Base-by-base conservation (phyloP, 2,113 vertebrate species). In the Suncus etruscus region DNA sequence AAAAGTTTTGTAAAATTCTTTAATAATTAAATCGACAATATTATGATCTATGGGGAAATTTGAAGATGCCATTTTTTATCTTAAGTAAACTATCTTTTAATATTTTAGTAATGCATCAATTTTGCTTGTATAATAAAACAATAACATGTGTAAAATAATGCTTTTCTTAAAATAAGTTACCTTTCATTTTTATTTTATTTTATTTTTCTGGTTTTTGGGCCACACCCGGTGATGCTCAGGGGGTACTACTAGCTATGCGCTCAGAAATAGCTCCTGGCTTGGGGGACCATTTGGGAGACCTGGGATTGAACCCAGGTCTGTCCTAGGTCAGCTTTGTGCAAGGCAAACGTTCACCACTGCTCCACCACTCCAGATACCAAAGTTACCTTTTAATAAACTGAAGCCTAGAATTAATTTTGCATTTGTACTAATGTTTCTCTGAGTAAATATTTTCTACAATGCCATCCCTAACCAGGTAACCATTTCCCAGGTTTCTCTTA, bases 401-500 rank as follows among this genome's bases (percentile, higher is more conserved):
- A 45, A 58, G n/a, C 18, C 89, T 83, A 27, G 69, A 25, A 45
- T 47, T 89, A 4, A 8, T 90, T 82, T 11, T 77, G 12, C 31
- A 8, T 47, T 50, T 27, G 68, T 4, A 61, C 58, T 20, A 3
- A 39, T 39, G 16, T 61, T 54, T 61, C 16, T 74, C 32, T 70
- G 24, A 61, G 32, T 72, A 66, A 9, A 18, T 6, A 12, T 39
- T 8, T 22, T 78, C 74, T 95, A 48, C 84, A 58, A 50, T 80
- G 70, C 47, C 16, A 72, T 22, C 4, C 61, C 20, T 79, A 25
- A 76, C 39, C 25, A 45, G 22, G 11, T 82, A 93, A 85, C 73
- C 8, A 69, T 58, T 85, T 84, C 54, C 63, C 32, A 47, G 50
- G 8, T 87, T 0, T 89, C 25, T 93, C 45, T 76, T 76, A 94